Evolutionary conservation across 2,113 vertebrate genomes (phyloP), one percentile per base, ranked within the genome.

Genomic region (Tachycineta bicolor): DNA sequence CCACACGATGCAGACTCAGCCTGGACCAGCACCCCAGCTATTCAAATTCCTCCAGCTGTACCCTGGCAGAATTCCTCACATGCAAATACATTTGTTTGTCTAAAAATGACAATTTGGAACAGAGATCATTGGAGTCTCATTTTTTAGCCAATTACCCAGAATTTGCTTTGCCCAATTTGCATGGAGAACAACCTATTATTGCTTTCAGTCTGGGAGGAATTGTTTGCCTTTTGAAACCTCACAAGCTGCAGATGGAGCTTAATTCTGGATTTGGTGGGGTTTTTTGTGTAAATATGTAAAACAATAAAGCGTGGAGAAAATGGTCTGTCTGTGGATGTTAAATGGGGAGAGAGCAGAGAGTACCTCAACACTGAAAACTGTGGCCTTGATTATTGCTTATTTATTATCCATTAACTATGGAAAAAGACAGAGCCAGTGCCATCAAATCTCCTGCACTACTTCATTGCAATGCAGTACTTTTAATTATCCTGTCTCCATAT

Each of bases 61-160:
- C 29, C 12, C 46, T 90, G 91, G 62, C 91, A 95, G 12, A 22
- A 65, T 75, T 79, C 59, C 82, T 83, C 64, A 19, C 55, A 88
- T 74, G 63, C 33, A 96, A 93, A 93, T 81, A 41, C 18, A 89
- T 90, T 84, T 94, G 83, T 96, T 89, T 89, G 44, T 68, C 86
- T 95, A 60, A 81, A 95, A 95, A 91, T 82, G 88, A 46, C 86
- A 79, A 58, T 95, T 95, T 95, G 80, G 92, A 97, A 92, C 60
- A 75, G 83, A 84, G 65, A 90, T 76, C 83, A 82, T 71, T 9
- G 29, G 59, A 91, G 70, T 47, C 80, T 95, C 80, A 23, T 87
- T 94, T 95, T 95, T 95, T 92, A 93, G 83, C 90, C 86, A 96
- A 95, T 96, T 95, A 91, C 41, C 71, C 90, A 92, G 41, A 69